A percentile compares a stretch with the other conserved stretches of the same genome.
Evolutionary conservation across 1,140 invertebrate species (phyloP).

Genomic region (Dufourea novaeangliae): DNA sequence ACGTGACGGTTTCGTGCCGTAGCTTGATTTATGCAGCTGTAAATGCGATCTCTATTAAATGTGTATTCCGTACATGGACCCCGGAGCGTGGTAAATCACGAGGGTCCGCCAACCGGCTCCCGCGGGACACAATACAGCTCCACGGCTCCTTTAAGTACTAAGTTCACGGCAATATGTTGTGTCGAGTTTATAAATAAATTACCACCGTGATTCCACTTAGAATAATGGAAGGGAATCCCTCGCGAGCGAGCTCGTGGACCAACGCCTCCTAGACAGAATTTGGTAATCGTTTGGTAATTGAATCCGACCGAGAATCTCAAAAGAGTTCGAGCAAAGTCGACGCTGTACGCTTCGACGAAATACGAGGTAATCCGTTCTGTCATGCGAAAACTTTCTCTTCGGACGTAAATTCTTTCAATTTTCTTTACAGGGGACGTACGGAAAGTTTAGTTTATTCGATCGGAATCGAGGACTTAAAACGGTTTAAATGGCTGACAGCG

Average conservation of each 20-base stretch:
- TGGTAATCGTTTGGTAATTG: not conserved
- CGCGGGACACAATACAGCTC: conserved; percentile 16
- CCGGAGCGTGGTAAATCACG: conserved; percentile 40
- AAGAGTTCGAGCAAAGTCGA: not conserved
- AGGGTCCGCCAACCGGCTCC: conserved; percentile 20
- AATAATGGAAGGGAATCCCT: not conserved
- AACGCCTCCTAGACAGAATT: not conserved
- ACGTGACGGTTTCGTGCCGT: not conserved
- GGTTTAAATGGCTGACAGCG: too few species aligned
- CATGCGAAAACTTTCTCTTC: too few species aligned
- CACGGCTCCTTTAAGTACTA: conserved; percentile 35
- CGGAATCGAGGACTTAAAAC: too few species aligned
- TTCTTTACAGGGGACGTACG: too few species aligned
- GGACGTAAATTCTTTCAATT: too few species aligned
- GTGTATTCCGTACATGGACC: conserved; percentile 34
- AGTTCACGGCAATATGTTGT: conserved; percentile 49
- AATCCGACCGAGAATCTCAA: not conserved
- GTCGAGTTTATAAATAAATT: conserved; percentile 48
- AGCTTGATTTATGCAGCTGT: conserved; percentile 50
- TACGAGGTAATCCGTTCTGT: not conserved
- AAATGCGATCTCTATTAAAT: conserved; percentile 58
- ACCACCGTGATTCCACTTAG: conserved; percentile 9
- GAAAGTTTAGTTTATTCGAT: too few species aligned
- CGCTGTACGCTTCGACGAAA: not conserved
- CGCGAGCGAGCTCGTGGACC: not conserved